These are phyloP conservation scores for Meriones psammophilus DNA, from an alignment of 2,797 vertebrate species.

Conservation along the genomic window DNA sequence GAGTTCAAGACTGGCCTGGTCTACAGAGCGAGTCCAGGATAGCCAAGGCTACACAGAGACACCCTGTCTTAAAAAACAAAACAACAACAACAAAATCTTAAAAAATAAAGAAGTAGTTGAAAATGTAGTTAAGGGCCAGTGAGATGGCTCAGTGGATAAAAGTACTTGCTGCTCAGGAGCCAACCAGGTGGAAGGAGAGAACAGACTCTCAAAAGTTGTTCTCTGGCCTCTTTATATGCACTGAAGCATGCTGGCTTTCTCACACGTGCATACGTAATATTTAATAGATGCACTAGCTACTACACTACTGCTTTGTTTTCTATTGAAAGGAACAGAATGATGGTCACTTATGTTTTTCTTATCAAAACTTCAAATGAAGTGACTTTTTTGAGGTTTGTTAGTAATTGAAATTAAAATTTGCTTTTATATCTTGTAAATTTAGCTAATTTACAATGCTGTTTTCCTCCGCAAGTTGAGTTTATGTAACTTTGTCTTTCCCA, in stretches of 20 bases:
- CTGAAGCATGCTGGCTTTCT: not conserved
- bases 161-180: not conserved
- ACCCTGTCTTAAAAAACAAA: no score
- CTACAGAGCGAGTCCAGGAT: not conserved
- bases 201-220: not conserved
- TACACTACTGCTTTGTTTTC: not conserved
- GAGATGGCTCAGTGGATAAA: not conserved
- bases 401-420: conserved; percentile 37
- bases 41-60: not conserved
- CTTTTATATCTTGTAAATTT: conserved; percentile 50
- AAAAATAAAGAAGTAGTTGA: not conserved
- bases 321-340: no score
- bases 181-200: not conserved
- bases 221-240: not conserved
- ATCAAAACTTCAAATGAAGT: conserved; percentile 39
- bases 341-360: not conserved
- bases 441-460: conserved; percentile 30
- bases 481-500: conserved; percentile 63
- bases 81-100: no score
- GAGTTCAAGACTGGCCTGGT: not conserved
- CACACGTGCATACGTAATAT: not conserved
- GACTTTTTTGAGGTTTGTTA: conserved; percentile 57
- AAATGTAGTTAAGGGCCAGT: not conserved
- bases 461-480: not conserved
- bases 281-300: not conserved